Conservation (phyloP, 2,797 vertebrate species). For the Hybognathus amarus region DNA sequence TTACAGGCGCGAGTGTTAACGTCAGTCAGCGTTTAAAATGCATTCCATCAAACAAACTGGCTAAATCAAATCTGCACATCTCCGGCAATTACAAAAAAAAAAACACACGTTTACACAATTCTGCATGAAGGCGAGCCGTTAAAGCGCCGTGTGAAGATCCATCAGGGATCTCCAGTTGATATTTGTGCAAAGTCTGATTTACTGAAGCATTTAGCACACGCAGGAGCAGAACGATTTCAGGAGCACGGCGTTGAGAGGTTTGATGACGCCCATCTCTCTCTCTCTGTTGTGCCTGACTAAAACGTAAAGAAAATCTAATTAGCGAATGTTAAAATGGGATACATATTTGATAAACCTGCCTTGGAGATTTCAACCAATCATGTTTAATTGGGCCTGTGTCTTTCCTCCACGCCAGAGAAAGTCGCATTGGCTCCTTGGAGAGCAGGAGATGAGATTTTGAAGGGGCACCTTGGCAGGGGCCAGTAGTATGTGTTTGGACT, state of each 20-base stretch:
- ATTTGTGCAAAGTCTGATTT: constrained; percentile 39
- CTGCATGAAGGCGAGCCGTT: constrained; percentile 25
- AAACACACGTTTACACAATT: constrained; percentile 29
- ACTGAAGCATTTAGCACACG: constrained; percentile 31
- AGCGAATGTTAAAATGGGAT: constrained; percentile 34
- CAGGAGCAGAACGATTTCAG: constrained; percentile 6
- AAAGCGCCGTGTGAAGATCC: background rate
- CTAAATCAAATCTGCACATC: constrained; percentile 14
- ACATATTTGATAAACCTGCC: constrained; percentile 35
- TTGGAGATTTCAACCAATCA: constrained; percentile 41
- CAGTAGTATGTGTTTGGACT: constrained; percentile 48
- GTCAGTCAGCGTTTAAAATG: constrained; percentile 37
- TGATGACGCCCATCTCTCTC: constrained; percentile 17
- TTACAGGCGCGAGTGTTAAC: constrained; percentile 41
- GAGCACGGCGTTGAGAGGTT: constrained; percentile 16
- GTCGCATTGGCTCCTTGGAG: constrained; percentile 47
- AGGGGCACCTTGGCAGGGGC: constrained; percentile 53
- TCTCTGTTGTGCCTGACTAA: constrained; percentile 21
- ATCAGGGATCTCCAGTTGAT: constrained; percentile 29
- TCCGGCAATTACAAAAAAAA: constrained; percentile 10
- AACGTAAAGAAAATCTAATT: constrained; percentile 43
- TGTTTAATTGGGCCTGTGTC: constrained; percentile 37
- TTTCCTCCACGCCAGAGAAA: constrained; percentile 14
- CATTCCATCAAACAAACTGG: constrained; percentile 29
- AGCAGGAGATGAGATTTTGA: constrained; percentile 54